Evolutionary conservation across 2,888 invertebrate species (phyloP).

Genomic region (Dasysyrphus albostriatus): DNA sequence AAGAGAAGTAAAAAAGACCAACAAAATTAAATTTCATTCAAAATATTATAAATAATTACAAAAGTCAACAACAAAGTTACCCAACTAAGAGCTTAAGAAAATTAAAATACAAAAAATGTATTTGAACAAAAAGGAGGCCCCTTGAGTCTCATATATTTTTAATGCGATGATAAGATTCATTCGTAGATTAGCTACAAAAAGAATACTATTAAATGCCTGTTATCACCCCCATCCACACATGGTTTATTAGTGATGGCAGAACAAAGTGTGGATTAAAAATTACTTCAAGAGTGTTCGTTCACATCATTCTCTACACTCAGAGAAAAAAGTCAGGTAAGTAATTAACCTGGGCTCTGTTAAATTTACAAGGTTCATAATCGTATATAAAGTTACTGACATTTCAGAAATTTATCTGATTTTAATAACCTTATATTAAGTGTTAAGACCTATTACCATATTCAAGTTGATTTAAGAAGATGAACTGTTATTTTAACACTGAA

Average conservation of each 20-base stretch:
- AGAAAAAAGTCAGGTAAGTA: no score
- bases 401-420: no score
- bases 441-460: no score
- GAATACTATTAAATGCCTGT: constrained; percentile 16
- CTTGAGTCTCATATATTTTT: background rate
- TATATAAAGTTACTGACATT: no score
- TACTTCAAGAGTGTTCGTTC: constrained; percentile 51
- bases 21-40: background rate
- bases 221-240: constrained; percentile 33
- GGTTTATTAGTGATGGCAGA: constrained; percentile 32
- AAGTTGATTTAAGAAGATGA: no score
- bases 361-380: no score
- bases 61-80: background rate
- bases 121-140: background rate
- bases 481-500: no score
- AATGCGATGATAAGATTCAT: constrained; percentile 25
- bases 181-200: constrained; percentile 17
- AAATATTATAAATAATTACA: background rate
- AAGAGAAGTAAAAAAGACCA: no score
- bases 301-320: no score
- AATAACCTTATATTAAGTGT: no score
- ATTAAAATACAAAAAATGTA: background rate
- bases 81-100: background rate
- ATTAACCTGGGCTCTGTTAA: no score
- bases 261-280: constrained; percentile 64